phyloP scores from a whole-genome alignment of 2,888 invertebrate species.

The Ryuthela nishihirai region DNA sequence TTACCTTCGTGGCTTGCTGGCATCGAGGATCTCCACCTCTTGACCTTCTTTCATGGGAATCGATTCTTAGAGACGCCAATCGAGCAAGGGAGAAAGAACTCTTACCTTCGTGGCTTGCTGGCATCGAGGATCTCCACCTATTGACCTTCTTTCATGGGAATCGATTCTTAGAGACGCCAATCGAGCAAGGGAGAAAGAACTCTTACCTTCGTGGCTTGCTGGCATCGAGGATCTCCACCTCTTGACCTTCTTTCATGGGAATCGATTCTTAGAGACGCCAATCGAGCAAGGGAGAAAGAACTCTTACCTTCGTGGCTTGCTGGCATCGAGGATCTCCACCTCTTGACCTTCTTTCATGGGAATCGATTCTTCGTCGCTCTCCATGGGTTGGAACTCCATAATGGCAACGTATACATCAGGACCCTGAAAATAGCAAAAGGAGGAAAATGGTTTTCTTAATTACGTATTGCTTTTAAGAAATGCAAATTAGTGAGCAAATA shows the following conservation, averaged over 20 bases:
- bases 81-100: too few species aligned
- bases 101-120: slow-evolving; percentile 25
- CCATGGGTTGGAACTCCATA: slow-evolving; percentile 64
- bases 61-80: too few species aligned
- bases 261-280: slow-evolving; percentile 62
- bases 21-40: slow-evolving; percentile 60
- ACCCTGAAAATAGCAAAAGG: slow-evolving; percentile 5
- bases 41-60: slow-evolving; percentile 77
- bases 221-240: slow-evolving; percentile 58
- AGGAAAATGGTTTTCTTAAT: not conserved
- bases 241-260: slow-evolving; percentile 75
- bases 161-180: too few species aligned
- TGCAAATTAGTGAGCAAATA: too few species aligned
- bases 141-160: slow-evolving; percentile 77
- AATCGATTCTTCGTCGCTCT: slow-evolving; percentile 62
- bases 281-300: not conserved
- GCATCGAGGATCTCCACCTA: slow-evolving; percentile 60
- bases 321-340: slow-evolving; percentile 56
- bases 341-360: slow-evolving; percentile 78
- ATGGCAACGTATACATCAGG: slow-evolving; percentile 64
- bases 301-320: slow-evolving; percentile 26
- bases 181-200: too few species aligned
- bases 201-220: slow-evolving; percentile 26
- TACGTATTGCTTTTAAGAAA: too few species aligned
- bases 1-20: slow-evolving; percentile 29